Conservation (phyloP, 2,797 vertebrate genomes). For the Peromyscus attwateri region DNA sequence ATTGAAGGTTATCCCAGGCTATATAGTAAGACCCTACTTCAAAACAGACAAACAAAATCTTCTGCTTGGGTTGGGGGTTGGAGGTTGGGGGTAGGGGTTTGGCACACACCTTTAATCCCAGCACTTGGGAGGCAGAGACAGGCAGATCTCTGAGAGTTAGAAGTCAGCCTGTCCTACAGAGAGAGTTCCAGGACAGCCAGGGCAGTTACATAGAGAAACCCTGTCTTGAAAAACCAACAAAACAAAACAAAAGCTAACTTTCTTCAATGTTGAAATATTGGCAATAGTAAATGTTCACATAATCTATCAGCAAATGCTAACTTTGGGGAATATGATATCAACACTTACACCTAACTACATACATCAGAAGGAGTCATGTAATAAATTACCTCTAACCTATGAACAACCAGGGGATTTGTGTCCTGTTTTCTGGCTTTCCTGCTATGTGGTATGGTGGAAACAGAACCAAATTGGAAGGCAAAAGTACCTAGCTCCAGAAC, state of each 20-base stretch:
- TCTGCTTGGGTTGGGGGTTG: not conserved
- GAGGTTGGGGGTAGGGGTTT: not conserved
- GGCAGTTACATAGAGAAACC: not conserved
- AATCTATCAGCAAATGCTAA: not conserved
- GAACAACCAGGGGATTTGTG: not conserved
- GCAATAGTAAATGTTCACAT: not conserved
- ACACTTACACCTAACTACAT: not conserved
- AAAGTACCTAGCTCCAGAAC: not conserved
- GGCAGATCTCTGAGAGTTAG: not conserved
- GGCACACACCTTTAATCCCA: not conserved
- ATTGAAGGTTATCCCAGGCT: not conserved
- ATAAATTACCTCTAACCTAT: not conserved
- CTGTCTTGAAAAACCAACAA: not conserved
- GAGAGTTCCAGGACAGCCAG: not conserved
- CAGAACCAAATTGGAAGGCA: not conserved
- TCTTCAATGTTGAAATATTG: not conserved
- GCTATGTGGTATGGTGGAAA: not conserved
- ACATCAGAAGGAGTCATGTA: not conserved
- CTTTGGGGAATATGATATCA: not conserved
- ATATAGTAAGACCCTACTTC: not conserved
- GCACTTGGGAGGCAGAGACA: not conserved
- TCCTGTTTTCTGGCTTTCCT: not conserved
- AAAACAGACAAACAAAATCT: not conserved
- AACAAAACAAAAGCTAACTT: not conserved
- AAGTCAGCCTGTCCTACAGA: not conserved